Conservation (phyloP, 2,113 vertebrate genomes). For the Progne subis region DNA sequence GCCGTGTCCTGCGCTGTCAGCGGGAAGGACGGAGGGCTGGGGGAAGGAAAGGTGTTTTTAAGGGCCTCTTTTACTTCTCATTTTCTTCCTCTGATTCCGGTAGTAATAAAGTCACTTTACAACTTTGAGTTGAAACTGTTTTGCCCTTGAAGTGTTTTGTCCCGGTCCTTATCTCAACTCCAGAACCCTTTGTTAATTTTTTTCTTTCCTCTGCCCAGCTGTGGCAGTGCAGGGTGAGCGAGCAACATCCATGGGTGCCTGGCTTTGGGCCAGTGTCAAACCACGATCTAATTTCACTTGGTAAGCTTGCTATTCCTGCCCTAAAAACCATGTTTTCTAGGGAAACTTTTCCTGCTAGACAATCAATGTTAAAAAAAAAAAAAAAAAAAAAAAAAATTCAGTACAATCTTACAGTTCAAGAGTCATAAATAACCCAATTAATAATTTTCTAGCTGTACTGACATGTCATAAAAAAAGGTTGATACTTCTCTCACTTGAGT, state of each 20-base stretch:
- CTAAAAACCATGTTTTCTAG: not conserved
- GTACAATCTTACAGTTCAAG: not conserved
- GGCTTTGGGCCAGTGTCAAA: not conserved
- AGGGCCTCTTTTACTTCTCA: not conserved
- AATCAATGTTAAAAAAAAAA: not conserved
- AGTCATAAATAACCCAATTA: not conserved
- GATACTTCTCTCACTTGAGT: not conserved
- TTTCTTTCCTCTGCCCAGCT: not conserved
- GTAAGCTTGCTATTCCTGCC: not conserved
- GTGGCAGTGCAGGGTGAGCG: not conserved
- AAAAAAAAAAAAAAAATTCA: not conserved
- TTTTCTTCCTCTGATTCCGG: not conserved
- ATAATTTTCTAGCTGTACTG: not conserved
- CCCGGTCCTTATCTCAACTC: not conserved
- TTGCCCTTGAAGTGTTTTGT: not conserved
- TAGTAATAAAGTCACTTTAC: not conserved
- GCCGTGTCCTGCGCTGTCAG: fast-evolving
- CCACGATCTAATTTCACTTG: not conserved
- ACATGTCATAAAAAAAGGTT: not conserved
- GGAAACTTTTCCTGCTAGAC: not conserved
- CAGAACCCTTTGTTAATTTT: not conserved
- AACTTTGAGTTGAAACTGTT: not conserved
- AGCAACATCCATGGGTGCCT: not conserved
- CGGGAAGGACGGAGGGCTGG: not conserved
- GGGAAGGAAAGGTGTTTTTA: not conserved